Conservation (phyloP, 1,140 invertebrate species). For the Stegodyphus mimosarum region DNA sequence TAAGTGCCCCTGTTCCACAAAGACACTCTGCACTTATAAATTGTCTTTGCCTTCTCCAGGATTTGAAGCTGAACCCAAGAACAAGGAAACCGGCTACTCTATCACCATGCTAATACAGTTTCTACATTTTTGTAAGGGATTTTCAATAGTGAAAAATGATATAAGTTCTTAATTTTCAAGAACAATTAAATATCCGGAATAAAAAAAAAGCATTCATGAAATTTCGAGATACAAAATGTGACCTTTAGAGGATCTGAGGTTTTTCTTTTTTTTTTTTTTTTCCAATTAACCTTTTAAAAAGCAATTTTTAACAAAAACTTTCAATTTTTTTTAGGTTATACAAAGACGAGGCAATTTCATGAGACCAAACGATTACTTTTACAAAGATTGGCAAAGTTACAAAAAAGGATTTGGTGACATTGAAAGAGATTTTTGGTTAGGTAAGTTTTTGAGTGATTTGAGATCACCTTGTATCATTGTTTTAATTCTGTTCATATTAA, state of each 20-base stretch:
- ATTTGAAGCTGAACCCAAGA: no score
- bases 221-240: not conserved
- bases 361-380: conserved; percentile 67
- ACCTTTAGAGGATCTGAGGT: no score
- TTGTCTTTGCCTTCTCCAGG: no score
- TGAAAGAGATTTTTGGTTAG: conserved; percentile 68
- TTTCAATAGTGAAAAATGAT: not conserved
- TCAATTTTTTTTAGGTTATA: conserved; percentile 9
- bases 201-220: not conserved
- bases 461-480: no score
- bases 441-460: not conserved
- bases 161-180: not conserved
- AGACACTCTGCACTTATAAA: no score
- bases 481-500: no score
- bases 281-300: not conserved
- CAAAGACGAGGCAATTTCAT: conserved; percentile 65
- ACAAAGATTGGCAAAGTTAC: conserved; percentile 70
- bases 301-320: not conserved
- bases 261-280: no score
- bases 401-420: conserved; percentile 69
- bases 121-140: not conserved
- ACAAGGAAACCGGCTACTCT: no score
- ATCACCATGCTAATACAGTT: no score
- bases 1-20: no score
- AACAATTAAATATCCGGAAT: not conserved